Evolutionary conservation across 1,140 invertebrate genomes (phyloP).

Genomic region (Camponotus pennsylvanicus): DNA sequence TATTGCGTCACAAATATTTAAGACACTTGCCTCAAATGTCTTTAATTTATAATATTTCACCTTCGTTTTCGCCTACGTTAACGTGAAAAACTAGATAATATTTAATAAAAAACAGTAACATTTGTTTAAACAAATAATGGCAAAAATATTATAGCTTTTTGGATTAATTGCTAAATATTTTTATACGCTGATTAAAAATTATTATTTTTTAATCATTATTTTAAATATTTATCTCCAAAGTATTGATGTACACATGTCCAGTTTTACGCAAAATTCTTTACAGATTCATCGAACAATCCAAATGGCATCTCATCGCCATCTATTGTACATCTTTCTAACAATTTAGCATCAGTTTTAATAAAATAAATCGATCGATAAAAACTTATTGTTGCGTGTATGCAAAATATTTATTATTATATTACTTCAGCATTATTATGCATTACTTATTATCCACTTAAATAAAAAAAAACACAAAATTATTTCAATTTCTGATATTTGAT

Average conservation of each 20-base stretch:
- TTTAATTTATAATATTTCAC: background rate
- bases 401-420: background rate
- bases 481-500: background rate
- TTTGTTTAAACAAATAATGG: background rate
- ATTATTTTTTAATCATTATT: constrained; percentile 2
- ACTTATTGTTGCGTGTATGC: no score
- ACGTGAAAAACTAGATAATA: background rate
- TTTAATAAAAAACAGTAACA: background rate
- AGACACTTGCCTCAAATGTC: background rate
- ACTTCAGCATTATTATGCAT: background rate
- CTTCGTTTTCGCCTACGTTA: background rate
- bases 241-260: background rate
- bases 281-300: background rate
- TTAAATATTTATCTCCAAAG: background rate
- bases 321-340: constrained; percentile 3
- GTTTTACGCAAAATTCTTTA: background rate
- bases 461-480: background rate
- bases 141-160: background rate
- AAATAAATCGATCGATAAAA: background rate
- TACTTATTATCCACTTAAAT: background rate
- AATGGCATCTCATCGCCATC: constrained; percentile 35
- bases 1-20: constrained; percentile 9
- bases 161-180: background rate
- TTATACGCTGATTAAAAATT: background rate
- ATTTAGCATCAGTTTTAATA: constrained; percentile 8